Evolutionary conservation across 2,888 invertebrate species (phyloP), one percentile per base, ranked within the genome.

Genomic region (Desoria tigrina): DNA sequence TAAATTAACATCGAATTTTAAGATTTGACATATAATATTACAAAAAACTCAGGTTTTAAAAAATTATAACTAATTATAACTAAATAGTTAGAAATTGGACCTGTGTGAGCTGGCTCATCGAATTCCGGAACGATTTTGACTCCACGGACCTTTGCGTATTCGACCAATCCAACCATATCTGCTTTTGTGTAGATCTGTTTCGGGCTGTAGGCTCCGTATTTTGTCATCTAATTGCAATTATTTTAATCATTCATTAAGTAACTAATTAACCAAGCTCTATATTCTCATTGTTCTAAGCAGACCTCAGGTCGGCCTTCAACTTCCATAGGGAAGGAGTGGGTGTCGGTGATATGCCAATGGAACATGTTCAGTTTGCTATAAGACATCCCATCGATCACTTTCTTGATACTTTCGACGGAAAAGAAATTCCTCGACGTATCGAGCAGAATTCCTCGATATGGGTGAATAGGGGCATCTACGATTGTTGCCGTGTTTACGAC

Each of bases 341-440:
- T 82, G 76, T 84, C 84, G 1, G 75, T 76, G 3, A 77, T 62
- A 65, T 77, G 76, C 83, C 83, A 83, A 72, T 84, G 84, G 64
- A 84, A 78, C 2, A 82, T 82, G 72, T 84, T 84, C 76, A 84
- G 76, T 76, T 84, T 84, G 74, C 82, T 82, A 73, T 80, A 80
- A 4, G 81, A 79, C 82, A 84, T 81, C 1, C 80, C 82, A 68
- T 83, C 83, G 80, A 84, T 73, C 57, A 81, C 79, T 66, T 79
- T 77, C 32, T 79, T 77, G 49, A 84, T 75, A 14, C 79, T 26
- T 75, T 49, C 77, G 56, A 82, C 78, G 26, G 82, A 79, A 27
- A 84, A 74, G 75, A 80, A 85, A 80, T 96, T 94, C 21, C 84
- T 76, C 1, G 84, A 80, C 0, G 84, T 82, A 77, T 85, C 85